Percentiles rank a stretch among this genome's conserved stretches.
Conservation (phyloP, 2,113 vertebrate species). For the Pheucticus melanocephalus region DNA sequence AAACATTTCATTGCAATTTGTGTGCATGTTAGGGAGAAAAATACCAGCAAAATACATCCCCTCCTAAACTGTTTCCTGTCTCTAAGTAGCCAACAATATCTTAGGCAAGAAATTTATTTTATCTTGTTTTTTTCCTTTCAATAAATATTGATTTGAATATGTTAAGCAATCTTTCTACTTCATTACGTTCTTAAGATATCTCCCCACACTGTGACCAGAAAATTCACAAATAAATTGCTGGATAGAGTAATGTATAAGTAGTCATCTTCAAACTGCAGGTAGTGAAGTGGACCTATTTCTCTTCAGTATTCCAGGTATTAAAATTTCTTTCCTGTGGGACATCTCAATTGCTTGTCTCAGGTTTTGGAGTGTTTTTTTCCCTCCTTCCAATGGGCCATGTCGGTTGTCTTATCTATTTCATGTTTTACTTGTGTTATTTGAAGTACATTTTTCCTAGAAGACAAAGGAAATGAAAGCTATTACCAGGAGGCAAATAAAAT, state of each 20-base stretch:
- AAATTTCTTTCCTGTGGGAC: neutral
- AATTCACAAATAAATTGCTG: neutral
- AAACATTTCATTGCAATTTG: neutral
- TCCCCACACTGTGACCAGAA: neutral
- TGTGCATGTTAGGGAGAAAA: neutral
- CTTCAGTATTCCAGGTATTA: neutral
- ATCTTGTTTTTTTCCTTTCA: neutral
- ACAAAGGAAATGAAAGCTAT: neutral
- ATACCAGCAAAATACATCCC: neutral
- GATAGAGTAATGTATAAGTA: neutral
- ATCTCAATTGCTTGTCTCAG: neutral
- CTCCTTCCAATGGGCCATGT: neutral
- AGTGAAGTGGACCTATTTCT: neutral
- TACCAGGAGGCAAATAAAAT: neutral
- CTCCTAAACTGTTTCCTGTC: neutral
- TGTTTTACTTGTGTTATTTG: neutral
- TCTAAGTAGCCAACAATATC: neutral
- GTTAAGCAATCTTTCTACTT: neutral
- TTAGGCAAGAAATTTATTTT: neutral
- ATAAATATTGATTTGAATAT: constrained; percentile 4
- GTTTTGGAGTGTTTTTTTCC: neutral
- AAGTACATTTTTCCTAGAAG: neutral
- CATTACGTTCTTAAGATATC: neutral
- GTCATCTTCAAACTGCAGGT: neutral
- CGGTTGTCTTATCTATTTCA: neutral